phyloP scores from a whole-genome alignment of 2,888 invertebrate species.

The Stramonita haemastoma region DNA sequence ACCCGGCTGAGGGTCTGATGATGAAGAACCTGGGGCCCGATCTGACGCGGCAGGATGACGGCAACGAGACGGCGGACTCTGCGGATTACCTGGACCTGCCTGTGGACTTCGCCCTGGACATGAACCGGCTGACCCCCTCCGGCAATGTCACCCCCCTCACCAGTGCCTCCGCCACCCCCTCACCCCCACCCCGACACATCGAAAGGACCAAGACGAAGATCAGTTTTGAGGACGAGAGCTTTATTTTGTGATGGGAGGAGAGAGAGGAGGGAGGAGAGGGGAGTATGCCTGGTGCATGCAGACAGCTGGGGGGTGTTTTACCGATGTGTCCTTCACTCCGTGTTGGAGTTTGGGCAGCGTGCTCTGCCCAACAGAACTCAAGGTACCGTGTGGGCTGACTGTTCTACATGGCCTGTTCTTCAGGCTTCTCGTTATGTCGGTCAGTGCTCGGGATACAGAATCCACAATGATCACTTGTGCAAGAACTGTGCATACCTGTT shows the following conservation, averaged over 20 bases:
- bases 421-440: no score
- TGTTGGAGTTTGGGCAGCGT: background rate
- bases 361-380: no score
- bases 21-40: conserved; percentile 41
- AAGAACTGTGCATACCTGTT: no score
- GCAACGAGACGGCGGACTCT: conserved; percentile 57
- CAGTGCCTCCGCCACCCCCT: conserved; percentile 39
- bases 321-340: background rate
- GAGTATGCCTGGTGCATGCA: background rate
- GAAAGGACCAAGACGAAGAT: conserved; percentile 39
- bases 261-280: background rate
- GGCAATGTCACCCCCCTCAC: conserved; percentile 34
- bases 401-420: no score
- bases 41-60: conserved; percentile 43
- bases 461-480: no score
- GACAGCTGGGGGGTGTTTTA: background rate
- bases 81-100: conserved; percentile 59
- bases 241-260: conserved; percentile 45
- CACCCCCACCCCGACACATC: conserved; percentile 31
- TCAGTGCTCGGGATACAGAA: no score
- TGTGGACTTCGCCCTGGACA: conserved; percentile 50
- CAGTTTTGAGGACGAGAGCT: conserved; percentile 47
- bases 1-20: conserved; percentile 52
- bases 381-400: background rate
- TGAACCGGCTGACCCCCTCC: conserved; percentile 38